These are phyloP conservation scores for Vicugna pacos DNA, from an alignment of 2,113 vertebrate genomes.

Conservation along the genomic window DNA sequence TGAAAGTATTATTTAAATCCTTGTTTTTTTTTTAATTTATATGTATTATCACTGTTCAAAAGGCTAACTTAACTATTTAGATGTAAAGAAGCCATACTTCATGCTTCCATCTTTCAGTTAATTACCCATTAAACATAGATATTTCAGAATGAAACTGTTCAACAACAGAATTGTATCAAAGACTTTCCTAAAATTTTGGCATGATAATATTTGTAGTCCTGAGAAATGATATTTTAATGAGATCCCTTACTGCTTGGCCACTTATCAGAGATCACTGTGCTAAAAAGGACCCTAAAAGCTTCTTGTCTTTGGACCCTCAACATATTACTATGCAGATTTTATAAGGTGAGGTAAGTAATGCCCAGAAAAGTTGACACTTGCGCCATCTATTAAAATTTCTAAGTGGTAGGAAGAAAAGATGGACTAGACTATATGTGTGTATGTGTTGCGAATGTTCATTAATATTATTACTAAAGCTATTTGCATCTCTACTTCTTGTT, in stretches of 20 bases:
- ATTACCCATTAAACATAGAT: neutral
- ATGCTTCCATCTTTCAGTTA: neutral
- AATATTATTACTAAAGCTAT: constrained; percentile 9
- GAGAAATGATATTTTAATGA: constrained; percentile 55
- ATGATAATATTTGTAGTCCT: neutral
- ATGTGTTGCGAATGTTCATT: neutral
- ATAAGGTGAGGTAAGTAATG: constrained; percentile 10
- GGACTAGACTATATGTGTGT: neutral
- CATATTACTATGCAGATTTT: constrained; percentile 44
- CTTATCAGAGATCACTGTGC: constrained; percentile 40
- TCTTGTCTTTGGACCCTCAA: constrained; percentile 7
- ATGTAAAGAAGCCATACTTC: neutral
- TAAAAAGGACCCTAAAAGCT: constrained; percentile 2
- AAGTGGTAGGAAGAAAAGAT: neutral
- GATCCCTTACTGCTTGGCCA: neutral
- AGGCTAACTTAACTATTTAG: neutral
- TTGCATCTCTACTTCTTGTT: neutral
- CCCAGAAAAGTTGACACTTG: neutral
- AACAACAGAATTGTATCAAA: constrained; percentile 9
- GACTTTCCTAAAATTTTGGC: constrained; percentile 12
- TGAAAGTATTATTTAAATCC: neutral
- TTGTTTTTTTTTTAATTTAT: neutral
- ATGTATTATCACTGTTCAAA: constrained; percentile 48
- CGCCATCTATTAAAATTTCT: neutral
- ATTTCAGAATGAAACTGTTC: constrained; percentile 4